phyloP scores from a whole-genome alignment of 1,140 invertebrate genomes.

The Drosophila saltans region DNA sequence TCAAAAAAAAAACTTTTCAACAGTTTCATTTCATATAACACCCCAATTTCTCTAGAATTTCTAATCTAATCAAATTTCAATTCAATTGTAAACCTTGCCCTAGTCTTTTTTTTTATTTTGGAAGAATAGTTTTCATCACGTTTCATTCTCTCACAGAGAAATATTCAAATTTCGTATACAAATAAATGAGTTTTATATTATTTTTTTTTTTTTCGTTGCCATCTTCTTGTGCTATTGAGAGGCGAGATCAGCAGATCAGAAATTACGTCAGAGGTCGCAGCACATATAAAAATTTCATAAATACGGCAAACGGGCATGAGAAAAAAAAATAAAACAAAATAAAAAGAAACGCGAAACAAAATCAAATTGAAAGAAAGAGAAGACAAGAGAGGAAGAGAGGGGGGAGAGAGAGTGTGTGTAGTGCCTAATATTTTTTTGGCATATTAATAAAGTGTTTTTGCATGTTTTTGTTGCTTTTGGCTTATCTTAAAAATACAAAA shows the following conservation, averaged over 20 bases:
- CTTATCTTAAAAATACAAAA: conserved; percentile 67
- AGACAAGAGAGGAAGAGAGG: not conserved
- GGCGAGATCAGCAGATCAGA: conserved; percentile 42
- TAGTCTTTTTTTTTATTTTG: not conserved
- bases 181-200: conserved; percentile 28
- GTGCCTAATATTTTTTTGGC: conserved; percentile 16
- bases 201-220: conserved; percentile 37
- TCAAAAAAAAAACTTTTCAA: not conserved
- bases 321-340: conserved; percentile 2
- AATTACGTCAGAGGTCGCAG: conserved; percentile 70
- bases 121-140: conserved; percentile 33
- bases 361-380: not conserved
- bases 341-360: conserved; percentile 4
- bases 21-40: not conserved
- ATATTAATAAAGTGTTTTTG: conserved; percentile 51
- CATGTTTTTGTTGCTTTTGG: conserved; percentile 30
- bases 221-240: conserved; percentile 10
- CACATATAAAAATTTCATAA: conserved; percentile 51
- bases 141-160: conserved; percentile 28
- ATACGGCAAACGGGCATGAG: conserved; percentile 31
- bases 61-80: conserved; percentile 4
- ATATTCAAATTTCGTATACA: conserved; percentile 15
- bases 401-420: not conserved
- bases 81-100: conserved; percentile 10
- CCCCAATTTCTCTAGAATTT: not conserved